Base-by-base conservation (phyloP, 2,797 vertebrate genomes). In the Etheostoma nigrum region DNA sequence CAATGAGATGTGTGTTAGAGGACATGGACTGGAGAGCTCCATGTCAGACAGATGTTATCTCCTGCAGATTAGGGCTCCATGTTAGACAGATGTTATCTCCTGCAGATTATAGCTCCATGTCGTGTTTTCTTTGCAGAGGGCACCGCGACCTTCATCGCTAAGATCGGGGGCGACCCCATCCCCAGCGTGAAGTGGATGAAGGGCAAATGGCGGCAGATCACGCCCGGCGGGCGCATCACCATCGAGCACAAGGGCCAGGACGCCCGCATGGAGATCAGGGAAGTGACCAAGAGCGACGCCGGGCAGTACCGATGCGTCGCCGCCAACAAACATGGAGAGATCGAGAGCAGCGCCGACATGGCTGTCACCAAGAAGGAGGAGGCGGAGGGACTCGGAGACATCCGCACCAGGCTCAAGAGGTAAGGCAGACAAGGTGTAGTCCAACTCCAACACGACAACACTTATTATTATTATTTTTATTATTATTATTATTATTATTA, bases 181-280 rank as follows among this genome's bases (percentile, higher is more conserved):
- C 98, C 98, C 57, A 98, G 95, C 33, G 98, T 99, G 63, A 99
- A 98, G 86, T 99, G 98, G 98, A 96, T 98, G 92, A 99, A 99
- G 90, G 98, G 98, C 19, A 99, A 99, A 86, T 99, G 98, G 98
- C 97, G 98, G 66, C 97, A 99, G 72, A 94, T 99, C 84, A 98
- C 96, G 61, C 96, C 96, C 18, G 98, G 98, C 55, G 98, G 98
- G 30, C 97, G 98, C 1, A 90, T 99, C 79, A 90, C 81, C 55
- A 94, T 98, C 6, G 95, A 97, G 58, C 97, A 98, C 76, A 98
- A 96, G 83, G 98, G 97, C 45, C 96, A 96, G 18, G 97, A 99
- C 52, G 94, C 97, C 62, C 97, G 96, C 73, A 88, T 99, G 86
- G 96, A 98, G 92, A 99, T 99, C 86, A 96, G 88, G 76, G 97